Evolutionary conservation across 2,113 vertebrate genomes (phyloP).

Genomic region (Garra rufa): DNA sequence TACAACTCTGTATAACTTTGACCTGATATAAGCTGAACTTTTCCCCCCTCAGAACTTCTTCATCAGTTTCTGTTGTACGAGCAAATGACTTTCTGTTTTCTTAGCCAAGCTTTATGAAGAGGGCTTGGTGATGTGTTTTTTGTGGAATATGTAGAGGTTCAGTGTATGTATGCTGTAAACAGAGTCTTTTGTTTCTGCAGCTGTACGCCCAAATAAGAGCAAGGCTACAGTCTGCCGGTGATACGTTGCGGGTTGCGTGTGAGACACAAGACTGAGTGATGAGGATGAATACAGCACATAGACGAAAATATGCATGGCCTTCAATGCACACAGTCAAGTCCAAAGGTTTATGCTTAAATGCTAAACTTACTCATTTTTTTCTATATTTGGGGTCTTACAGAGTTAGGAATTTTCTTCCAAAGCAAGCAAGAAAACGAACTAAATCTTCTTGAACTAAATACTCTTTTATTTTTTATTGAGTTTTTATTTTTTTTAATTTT

Average conservation of each 20-base stretch:
- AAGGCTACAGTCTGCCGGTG: constrained; percentile 1
- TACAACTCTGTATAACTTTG: constrained; percentile 7
- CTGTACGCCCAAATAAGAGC: constrained; percentile 2
- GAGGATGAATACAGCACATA: neutral
- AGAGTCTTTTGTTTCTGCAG: constrained; percentile 15
- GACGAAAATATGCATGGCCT: neutral
- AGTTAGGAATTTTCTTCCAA: neutral
- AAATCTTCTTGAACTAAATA: no score
- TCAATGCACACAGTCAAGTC: neutral
- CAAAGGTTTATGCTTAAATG: neutral
- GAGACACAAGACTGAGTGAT: neutral
- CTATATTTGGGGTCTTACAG: no score
- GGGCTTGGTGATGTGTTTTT: neutral
- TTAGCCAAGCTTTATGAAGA: neutral
- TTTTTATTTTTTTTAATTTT: no score
- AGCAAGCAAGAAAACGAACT: no score
- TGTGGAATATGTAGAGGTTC: neutral
- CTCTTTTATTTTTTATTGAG: no score
- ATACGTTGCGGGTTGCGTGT: neutral
- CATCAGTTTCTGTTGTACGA: neutral
- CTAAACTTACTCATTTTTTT: no score
- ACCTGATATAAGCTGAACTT: neutral
- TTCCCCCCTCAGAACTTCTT: neutral
- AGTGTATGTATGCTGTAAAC: neutral
- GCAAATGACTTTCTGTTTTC: neutral